Conservation (phyloP, 2,113 vertebrate genomes). For the Sphyrna mokarran region DNA sequence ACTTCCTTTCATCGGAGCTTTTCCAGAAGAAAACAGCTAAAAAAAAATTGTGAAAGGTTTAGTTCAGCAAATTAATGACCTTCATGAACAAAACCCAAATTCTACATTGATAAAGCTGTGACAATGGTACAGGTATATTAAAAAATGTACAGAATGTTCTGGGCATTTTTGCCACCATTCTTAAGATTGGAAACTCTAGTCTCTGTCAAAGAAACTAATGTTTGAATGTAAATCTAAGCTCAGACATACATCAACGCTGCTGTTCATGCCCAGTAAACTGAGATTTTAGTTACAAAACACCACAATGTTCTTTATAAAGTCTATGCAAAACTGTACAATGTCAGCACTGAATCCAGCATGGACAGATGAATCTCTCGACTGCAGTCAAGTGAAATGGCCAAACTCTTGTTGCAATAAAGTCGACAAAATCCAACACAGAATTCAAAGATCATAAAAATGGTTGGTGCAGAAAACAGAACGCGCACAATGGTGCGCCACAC, state of each 20-base stretch:
- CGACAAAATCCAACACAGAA: not conserved
- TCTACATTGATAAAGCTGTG: not conserved
- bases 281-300: not conserved
- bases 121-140: not conserved
- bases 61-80: not conserved
- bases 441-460: not conserved
- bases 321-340: not conserved
- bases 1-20: not conserved
- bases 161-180: not conserved
- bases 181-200: not conserved
- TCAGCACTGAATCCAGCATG: not conserved
- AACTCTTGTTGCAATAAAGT: not conserved
- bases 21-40: not conserved
- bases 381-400: not conserved
- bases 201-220: not conserved
- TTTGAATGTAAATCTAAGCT: not conserved
- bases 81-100: not conserved
- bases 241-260: too few relatives aligned
- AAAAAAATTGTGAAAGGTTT: not conserved
- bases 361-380: too few relatives aligned
- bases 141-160: not conserved
- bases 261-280: not conserved
- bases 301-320: not conserved
- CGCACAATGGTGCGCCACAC: not conserved
- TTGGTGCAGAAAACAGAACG: not conserved